Percentiles rank a stretch among this genome's conserved stretches.
phyloP scores from a whole-genome alignment of 2,888 invertebrate species.

The Tachina fera region DNA sequence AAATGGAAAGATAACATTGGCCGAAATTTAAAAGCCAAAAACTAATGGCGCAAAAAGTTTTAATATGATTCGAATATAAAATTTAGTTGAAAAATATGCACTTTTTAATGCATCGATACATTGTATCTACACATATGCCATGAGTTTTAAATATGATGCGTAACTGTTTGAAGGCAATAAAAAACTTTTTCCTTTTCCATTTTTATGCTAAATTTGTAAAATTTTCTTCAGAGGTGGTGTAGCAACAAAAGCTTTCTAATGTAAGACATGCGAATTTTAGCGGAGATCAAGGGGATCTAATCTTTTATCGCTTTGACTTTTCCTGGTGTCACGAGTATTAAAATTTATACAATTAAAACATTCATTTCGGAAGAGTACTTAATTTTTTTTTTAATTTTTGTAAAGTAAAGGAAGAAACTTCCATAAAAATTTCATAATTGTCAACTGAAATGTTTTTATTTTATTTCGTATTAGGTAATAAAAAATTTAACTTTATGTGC shows the following conservation, averaged over 20 bases:
- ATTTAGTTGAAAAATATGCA: neutral
- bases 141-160: conserved; percentile 9
- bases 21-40: conserved; percentile 54
- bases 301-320: neutral
- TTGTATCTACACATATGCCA: conserved; percentile 7
- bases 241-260: no score
- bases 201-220: no score
- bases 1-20: conserved; percentile 60
- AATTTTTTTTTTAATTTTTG: no score
- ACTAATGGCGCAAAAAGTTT: conserved; percentile 7
- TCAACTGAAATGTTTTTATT: no score
- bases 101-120: neutral
- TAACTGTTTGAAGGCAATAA: neutral
- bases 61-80: conserved; percentile 37
- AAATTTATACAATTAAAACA: no score
- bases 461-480: neutral
- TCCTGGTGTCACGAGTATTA: neutral
- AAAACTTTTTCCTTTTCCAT: neutral
- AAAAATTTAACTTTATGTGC: neutral
- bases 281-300: no score
- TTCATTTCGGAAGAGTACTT: no score
- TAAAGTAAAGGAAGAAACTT: neutral
- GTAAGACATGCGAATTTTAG: no score
- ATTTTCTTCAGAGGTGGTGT: no score
- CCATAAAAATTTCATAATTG: neutral